A percentile compares a stretch with the other conserved stretches of the same genome.
Evolutionary conservation across 2,113 vertebrate species (phyloP).

Genomic region (Sinocyclocheilus rhinocerous): DNA sequence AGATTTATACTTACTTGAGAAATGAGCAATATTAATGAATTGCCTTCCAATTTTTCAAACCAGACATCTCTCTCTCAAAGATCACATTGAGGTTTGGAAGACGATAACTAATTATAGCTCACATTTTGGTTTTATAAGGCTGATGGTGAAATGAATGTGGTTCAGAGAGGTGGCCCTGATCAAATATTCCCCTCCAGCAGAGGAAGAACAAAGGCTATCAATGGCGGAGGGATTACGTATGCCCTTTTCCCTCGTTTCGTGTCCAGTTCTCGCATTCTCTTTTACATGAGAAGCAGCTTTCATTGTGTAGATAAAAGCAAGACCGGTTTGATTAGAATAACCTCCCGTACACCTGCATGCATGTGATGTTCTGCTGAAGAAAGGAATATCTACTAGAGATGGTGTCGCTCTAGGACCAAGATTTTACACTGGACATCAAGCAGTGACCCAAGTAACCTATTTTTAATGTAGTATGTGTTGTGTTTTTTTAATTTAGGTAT

Average conservation of each 20-base stretch:
- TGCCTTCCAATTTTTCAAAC: slow-evolving; percentile 5
- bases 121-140: slow-evolving; percentile 14
- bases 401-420: not conserved
- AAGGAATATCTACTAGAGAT: not conserved
- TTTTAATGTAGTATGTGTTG: not conserved
- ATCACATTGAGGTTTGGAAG: slow-evolving; percentile 24
- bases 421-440: not conserved
- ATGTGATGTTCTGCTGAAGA: not conserved
- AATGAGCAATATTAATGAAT: slow-evolving; percentile 27
- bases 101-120: slow-evolving; percentile 43
- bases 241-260: slow-evolving; percentile 39
- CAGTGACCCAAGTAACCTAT: not conserved
- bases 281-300: slow-evolving; percentile 30
- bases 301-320: slow-evolving; percentile 26
- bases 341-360: not conserved
- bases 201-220: slow-evolving; percentile 44
- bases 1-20: not conserved
- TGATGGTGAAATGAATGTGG: slow-evolving; percentile 30
- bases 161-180: slow-evolving; percentile 45
- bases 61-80: slow-evolving; percentile 17
- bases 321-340: slow-evolving; percentile 19
- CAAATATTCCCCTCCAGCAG: slow-evolving; percentile 47
- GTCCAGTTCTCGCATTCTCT: slow-evolving; percentile 35
- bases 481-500: not conserved
- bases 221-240: slow-evolving; percentile 38